These are phyloP conservation scores for Apteryx mantelli DNA, from an alignment of 2,113 vertebrate genomes.

Conservation along the genomic window DNA sequence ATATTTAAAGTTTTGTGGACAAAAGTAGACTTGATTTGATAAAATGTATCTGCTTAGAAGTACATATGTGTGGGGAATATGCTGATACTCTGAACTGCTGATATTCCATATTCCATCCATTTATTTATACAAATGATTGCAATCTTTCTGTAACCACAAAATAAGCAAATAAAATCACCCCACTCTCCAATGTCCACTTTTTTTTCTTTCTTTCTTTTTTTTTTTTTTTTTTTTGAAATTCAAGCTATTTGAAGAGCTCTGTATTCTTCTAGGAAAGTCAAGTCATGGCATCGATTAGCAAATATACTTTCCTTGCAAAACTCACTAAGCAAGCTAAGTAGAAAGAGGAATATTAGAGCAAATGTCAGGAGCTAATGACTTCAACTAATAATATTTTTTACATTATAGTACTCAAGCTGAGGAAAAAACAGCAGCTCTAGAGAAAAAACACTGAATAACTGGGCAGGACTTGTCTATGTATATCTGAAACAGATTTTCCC, in stretches of 20 bases:
- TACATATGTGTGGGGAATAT: neutral
- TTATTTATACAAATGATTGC: neutral
- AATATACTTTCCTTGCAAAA: neutral
- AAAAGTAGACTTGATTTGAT: neutral
- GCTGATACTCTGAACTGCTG: neutral
- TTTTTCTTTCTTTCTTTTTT: too few species aligned
- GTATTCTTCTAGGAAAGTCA: neutral
- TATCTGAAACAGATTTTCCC: neutral
- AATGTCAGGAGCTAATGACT: neutral
- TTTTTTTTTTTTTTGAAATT: neutral
- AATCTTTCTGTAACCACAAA: neutral
- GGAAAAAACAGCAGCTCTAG: neutral
- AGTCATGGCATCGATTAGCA: neutral
- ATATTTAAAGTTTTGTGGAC: too few species aligned
- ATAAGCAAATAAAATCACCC: neutral
- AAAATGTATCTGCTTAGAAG: too few species aligned
- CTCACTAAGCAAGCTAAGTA: neutral
- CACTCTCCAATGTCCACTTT: fast-evolving
- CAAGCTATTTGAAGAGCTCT: neutral
- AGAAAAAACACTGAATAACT: neutral
- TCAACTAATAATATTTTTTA: neutral
- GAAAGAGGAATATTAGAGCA: neutral
- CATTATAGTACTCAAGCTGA: neutral
- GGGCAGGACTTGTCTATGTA: neutral
- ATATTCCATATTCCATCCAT: neutral